Evolutionary conservation across 2,888 invertebrate genomes (phyloP), one percentile per base, ranked within the genome.

Genomic region (Tipula unca): DNA sequence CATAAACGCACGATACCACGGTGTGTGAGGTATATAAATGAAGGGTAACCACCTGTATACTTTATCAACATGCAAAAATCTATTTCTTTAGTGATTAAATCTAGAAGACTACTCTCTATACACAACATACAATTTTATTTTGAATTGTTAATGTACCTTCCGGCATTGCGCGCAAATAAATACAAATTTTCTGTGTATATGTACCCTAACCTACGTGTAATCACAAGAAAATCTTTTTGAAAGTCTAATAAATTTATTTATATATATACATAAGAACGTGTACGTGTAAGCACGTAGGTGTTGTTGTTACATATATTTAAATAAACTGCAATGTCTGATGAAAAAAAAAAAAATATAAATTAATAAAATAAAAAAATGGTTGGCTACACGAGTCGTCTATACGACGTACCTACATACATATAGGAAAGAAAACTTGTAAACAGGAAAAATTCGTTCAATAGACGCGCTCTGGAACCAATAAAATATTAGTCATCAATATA

Each of bases 91-190:
- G 48, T 48, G 69, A 69, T 69, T 69, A 25, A 2, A 69, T 69
- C 69, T 69, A 69, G 69, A 69, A 69, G 69, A 69, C 69, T 69
- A 69, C 69, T 69, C n/a, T n/a, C n/a, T n/a, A n/a, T n/a, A 69
- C 13, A 69, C 69, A 69, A 69, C 8, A 48, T n/a, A 17, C 4
- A 48, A 3, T 69, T 69, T 25, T 69, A 25, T 54, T 54, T 48
- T 54, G 17, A 8, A 69, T 69, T 69, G 25, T 25, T 69, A 8
- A 25, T 69, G 69, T 69, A 69, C 69, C 69, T 69, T 69, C 69
- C 69, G 69, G 69, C 69, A 69, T 25, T 69, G 69, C 20, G 69
- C 69, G 25, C 69, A 25, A 13, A 69, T 48, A 48, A 10, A 39
- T 69, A 69, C 69, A 25, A 5, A 69, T 69, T 69, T 69, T 69